A percentile compares a stretch with the other conserved stretches of the same genome.
phyloP scores from a whole-genome alignment of 2,113 vertebrate genomes.

The Elgaria multicarinata region DNA sequence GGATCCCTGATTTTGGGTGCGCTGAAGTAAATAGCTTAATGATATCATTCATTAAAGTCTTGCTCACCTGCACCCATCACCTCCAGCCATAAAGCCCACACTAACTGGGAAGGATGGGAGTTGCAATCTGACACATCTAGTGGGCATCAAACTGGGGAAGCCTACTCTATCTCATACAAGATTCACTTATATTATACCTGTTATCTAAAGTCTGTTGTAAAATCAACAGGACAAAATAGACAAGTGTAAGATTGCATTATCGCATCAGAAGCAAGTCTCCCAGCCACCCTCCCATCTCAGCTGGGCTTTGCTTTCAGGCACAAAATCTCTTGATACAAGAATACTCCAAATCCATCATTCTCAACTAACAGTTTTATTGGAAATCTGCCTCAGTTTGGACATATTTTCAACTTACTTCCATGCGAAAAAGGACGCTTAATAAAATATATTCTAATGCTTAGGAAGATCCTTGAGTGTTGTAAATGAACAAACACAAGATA shows the following conservation, averaged over 20 bases:
- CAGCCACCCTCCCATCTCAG: too few species aligned
- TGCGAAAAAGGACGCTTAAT: background rate
- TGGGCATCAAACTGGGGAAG: too few species aligned
- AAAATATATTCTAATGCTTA: background rate
- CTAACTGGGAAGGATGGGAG: too few species aligned
- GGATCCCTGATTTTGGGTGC: background rate
- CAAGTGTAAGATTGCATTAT: background rate
- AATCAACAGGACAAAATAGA: background rate
- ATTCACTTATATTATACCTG: background rate
- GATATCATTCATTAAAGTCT: fast-evolving
- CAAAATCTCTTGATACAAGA: background rate
- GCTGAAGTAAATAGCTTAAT: background rate
- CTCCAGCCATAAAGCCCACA: background rate
- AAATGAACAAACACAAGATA: background rate
- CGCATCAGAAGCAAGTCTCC: too few species aligned
- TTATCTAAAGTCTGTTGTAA: background rate
- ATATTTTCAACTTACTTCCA: background rate
- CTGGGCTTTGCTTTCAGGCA: too few species aligned
- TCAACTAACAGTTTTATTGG: background rate
- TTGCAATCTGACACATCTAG: background rate
- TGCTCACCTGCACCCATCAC: background rate
- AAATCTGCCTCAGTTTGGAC: background rate
- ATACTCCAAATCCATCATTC: background rate
- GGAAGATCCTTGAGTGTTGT: background rate
- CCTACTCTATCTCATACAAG: too few species aligned